Evolutionary conservation across 2,888 invertebrate species (phyloP).

Genomic region (Ophion obscuratus): DNA sequence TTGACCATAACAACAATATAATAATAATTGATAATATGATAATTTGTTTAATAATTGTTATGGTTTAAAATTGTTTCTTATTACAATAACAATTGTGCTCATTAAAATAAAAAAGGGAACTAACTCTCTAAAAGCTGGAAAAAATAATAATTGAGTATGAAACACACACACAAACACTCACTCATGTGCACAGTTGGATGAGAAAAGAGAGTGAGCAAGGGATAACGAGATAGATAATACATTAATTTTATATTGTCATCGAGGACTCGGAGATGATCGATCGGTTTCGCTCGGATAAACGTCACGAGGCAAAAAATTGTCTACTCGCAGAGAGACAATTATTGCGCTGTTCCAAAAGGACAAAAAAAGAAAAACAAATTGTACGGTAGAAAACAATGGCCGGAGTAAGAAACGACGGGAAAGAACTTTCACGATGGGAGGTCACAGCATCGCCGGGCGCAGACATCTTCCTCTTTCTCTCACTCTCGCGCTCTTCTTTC

Average conservation of each 20-base stretch:
- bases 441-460: slow-evolving; percentile 9
- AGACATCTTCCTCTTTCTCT: slow-evolving; percentile 18
- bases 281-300: slow-evolving; percentile 66
- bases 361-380: slow-evolving; percentile 15
- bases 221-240: slow-evolving; percentile 75
- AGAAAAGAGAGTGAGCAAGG: neutral
- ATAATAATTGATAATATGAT: too few relatives aligned
- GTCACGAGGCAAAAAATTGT: slow-evolving; percentile 10
- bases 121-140: neutral
- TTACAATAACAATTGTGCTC: too few relatives aligned
- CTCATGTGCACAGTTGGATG: neutral
- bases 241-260: slow-evolving; percentile 82
- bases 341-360: neutral
- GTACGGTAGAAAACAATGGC: neutral
- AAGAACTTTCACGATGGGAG: slow-evolving; percentile 6
- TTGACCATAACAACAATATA: too few relatives aligned
- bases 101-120: too few relatives aligned
- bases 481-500: neutral
- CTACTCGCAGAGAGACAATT: neutral
- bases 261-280: slow-evolving; percentile 72
- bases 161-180: neutral
- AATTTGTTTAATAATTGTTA: too few relatives aligned
- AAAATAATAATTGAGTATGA: neutral
- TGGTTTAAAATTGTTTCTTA: too few relatives aligned
- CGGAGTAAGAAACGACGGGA: slow-evolving; percentile 10